These are phyloP conservation scores for Antedon mediterranea DNA, from an alignment of 53 echinoderm and acorn worm species.

Conservation along the genomic window DNA sequence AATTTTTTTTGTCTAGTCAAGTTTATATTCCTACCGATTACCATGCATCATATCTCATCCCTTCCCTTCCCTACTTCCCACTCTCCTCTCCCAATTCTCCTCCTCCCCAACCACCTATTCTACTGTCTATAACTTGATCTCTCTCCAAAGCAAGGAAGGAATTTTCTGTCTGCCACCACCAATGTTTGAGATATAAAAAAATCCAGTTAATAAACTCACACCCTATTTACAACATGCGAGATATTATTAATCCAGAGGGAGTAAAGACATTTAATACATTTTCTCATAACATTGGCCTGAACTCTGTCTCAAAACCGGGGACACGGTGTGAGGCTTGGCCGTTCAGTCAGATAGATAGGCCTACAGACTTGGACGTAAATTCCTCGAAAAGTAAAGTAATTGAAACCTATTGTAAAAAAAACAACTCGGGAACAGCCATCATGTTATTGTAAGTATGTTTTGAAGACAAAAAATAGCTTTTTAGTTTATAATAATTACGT, in stretches of 20 bases:
- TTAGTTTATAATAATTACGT: not conserved
- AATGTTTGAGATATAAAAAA: not conserved
- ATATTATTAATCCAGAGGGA: not conserved
- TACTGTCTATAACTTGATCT: too few relatives aligned
- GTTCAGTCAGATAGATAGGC: not conserved
- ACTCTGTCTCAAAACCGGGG: not conserved
- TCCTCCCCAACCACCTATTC: too few relatives aligned
- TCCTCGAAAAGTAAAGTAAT: not conserved
- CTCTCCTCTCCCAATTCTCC: too few relatives aligned
- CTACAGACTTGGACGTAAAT: too few relatives aligned
- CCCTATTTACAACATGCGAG: not conserved
- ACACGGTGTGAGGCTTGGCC: conserved; percentile 1
- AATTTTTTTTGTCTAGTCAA: too few relatives aligned
- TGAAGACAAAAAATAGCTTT: not conserved
- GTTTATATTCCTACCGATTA: too few relatives aligned
- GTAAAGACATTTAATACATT: not conserved
- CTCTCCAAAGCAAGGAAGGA: too few relatives aligned
- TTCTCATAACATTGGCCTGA: not conserved
- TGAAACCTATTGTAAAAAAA: not conserved
- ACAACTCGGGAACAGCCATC: not conserved
- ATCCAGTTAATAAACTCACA: not conserved
- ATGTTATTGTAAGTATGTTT: not conserved
- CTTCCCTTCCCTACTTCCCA: too few relatives aligned
- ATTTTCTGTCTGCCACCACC: not conserved
- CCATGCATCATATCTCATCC: too few relatives aligned